phyloP scores from a whole-genome alignment of 2,888 invertebrate species.

The Drepana falcataria region DNA sequence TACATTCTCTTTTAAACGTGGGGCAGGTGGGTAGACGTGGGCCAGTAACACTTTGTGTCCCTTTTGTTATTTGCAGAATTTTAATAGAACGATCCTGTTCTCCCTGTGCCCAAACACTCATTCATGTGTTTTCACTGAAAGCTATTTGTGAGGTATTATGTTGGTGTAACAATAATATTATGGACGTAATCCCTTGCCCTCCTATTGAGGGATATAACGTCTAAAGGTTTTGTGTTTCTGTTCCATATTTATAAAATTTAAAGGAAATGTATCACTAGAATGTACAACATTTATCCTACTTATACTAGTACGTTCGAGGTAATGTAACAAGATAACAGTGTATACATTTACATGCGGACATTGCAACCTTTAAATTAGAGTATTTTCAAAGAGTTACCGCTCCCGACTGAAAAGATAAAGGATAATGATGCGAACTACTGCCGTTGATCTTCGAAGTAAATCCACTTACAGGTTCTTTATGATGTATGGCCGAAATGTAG shows the following conservation, averaged over 20 bases:
- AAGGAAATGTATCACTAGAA: too few relatives aligned
- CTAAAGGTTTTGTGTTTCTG: too few relatives aligned
- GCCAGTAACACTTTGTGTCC: constrained; percentile 51
- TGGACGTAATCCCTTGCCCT: constrained; percentile 22
- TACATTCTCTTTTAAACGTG: constrained; percentile 69
- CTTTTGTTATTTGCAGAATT: constrained; percentile 72
- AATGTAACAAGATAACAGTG: too few relatives aligned
- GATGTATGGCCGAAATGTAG: background rate
- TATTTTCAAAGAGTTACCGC: background rate
- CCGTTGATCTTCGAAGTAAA: background rate
- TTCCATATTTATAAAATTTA: too few relatives aligned
- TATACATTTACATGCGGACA: background rate
- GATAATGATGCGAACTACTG: background rate
- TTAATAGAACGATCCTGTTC: constrained; percentile 61
- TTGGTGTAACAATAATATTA: constrained; percentile 25
- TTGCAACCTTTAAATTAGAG: background rate
- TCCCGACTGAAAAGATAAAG: background rate
- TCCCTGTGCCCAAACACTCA: constrained; percentile 7
- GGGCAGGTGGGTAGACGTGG: constrained; percentile 63
- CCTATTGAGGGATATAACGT: background rate
- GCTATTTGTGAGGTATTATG: constrained; percentile 24
- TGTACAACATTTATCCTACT: too few relatives aligned
- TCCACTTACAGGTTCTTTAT: background rate
- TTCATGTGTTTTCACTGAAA: constrained; percentile 24
- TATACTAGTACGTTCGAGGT: too few relatives aligned